phyloP scores from a whole-genome alignment of 2,888 invertebrate species.

The Dromius quadrimaculatus region DNA sequence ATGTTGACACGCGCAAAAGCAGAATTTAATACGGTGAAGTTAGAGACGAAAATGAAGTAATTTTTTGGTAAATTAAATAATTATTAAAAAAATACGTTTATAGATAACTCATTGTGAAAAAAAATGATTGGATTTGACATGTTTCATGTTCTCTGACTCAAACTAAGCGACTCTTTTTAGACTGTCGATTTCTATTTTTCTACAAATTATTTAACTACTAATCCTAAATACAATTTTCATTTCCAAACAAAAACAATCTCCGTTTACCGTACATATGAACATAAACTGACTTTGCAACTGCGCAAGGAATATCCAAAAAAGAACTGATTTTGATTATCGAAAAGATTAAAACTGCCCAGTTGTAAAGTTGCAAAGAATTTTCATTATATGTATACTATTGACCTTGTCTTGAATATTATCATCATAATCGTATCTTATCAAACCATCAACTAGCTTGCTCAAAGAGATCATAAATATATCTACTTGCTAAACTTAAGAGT shows the following conservation, averaged over 20 bases:
- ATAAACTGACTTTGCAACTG: slow-evolving; percentile 23
- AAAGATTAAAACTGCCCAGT: not conserved
- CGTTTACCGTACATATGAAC: slow-evolving; percentile 41
- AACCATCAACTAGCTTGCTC: slow-evolving; percentile 48
- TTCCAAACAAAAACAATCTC: slow-evolving; percentile 48
- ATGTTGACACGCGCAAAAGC: slow-evolving; percentile 22
- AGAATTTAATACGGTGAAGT: slow-evolving; percentile 19
- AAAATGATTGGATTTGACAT: slow-evolving; percentile 26
- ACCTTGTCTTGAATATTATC: slow-evolving; percentile 25
- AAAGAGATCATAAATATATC: slow-evolving; percentile 51
- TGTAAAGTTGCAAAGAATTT: slow-evolving; percentile 16
- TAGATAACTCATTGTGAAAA: slow-evolving; percentile 12
- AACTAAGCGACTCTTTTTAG: slow-evolving; percentile 32
- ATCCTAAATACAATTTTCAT: slow-evolving; percentile 45
- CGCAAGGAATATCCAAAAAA: slow-evolving; percentile 1
- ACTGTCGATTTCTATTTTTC: slow-evolving; percentile 42
- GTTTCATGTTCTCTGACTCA: slow-evolving; percentile 31
- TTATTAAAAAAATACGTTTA: slow-evolving; percentile 18
- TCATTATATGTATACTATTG: slow-evolving; percentile 3
- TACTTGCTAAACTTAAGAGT: slow-evolving; percentile 48
- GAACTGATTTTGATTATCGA: slow-evolving; percentile 17
- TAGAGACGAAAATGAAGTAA: slow-evolving; percentile 6
- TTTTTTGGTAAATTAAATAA: not conserved
- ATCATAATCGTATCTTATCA: slow-evolving; percentile 28
- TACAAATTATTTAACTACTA: slow-evolving; percentile 50